Conservation (phyloP, 2,797 vertebrate species). For the Strix occidentalis region DNA sequence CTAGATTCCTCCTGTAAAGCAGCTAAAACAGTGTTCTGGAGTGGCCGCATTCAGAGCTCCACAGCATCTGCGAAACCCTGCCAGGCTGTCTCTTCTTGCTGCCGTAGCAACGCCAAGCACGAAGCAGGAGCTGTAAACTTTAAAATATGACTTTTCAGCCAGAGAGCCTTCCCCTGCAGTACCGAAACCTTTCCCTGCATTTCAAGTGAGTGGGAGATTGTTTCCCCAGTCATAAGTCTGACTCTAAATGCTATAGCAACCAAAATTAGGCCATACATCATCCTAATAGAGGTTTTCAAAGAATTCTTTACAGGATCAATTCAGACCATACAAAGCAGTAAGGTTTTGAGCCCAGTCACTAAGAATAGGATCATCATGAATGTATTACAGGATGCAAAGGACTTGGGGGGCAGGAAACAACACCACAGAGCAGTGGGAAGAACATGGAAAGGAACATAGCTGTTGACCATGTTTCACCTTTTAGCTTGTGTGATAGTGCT, state of each 20-base stretch:
- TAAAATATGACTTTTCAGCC: slow-evolving; percentile 62
- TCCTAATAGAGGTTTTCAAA: slow-evolving; percentile 78
- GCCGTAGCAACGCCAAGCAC: slow-evolving; percentile 62
- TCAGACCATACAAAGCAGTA: slow-evolving; percentile 36
- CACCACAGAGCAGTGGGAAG: rapidly evolving
- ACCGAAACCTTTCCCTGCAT: slow-evolving; percentile 55
- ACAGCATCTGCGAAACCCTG: neutral
- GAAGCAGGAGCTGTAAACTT: slow-evolving; percentile 71
- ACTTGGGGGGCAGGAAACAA: neutral
- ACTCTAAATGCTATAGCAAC: slow-evolving; percentile 80
- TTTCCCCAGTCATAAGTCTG: slow-evolving; percentile 54
- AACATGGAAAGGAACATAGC: neutral
- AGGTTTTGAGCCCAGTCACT: slow-evolving; percentile 32
- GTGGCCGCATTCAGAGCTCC: neutral
- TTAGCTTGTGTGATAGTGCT: neutral
- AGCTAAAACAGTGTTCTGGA: slow-evolving; percentile 1
- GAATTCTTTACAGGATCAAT: slow-evolving; percentile 67
- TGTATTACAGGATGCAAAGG: neutral
- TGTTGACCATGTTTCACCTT: neutral
- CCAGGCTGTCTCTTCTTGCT: neutral
- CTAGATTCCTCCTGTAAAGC: neutral
- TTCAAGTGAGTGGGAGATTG: slow-evolving; percentile 53
- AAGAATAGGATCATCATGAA: neutral
- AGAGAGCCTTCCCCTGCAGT: slow-evolving; percentile 48
- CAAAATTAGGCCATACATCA: slow-evolving; percentile 82